Conservation (phyloP, 2,888 invertebrate species). For the Drosophila mulleri region DNA sequence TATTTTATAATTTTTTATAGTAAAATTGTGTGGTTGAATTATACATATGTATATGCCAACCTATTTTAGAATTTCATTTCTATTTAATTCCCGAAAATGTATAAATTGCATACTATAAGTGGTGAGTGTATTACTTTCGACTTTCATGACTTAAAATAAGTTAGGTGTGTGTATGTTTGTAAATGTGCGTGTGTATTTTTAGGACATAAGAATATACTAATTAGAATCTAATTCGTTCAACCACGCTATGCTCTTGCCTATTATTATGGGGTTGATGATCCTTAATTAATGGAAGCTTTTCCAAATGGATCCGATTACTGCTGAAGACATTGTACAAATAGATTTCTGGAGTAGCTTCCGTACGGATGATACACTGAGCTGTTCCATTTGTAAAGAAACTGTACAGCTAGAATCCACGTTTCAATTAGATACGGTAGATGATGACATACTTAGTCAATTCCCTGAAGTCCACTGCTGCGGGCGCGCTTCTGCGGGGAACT, state of each 20-base stretch:
- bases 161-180: background rate
- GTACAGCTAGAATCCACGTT: slow-evolving; percentile 21
- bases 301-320: background rate
- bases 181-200: background rate
- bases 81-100: slow-evolving; percentile 16
- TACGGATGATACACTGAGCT: background rate
- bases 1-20: slow-evolving; percentile 20
- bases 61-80: background rate
- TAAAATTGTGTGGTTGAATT: slow-evolving; percentile 5
- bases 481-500: slow-evolving; percentile 68
- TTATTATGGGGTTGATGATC: slow-evolving; percentile 2
- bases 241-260: background rate
- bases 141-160: slow-evolving; percentile 38
- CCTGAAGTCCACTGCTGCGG: slow-evolving; percentile 45
- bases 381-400: background rate
- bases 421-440: background rate
- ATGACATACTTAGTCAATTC: slow-evolving; percentile 44
- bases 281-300: slow-evolving; percentile 16
- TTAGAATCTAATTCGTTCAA: slow-evolving; percentile 14
- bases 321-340: slow-evolving; percentile 18
- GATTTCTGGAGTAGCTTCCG: background rate
- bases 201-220: slow-evolving; percentile 4
- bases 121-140: slow-evolving; percentile 15
- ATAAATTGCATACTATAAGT: slow-evolving; percentile 17
- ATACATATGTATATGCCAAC: background rate